phyloP scores from a whole-genome alignment of 2,113 vertebrate species.

The Galbula dea region DNA sequence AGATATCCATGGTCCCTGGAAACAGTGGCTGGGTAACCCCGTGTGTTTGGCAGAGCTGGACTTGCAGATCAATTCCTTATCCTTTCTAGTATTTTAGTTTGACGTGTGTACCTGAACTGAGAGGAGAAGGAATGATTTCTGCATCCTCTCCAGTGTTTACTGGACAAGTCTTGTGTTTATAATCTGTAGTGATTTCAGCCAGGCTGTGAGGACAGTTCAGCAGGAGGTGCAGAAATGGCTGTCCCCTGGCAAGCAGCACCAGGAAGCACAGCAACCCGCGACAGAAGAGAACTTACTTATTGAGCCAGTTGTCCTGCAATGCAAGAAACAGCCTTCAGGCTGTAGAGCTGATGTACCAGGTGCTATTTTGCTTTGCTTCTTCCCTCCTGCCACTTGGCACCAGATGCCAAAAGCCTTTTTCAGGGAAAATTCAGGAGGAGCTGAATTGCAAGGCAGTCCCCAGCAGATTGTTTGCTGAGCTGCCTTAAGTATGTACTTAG shows the following conservation, averaged over 20 bases:
- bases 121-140: neutral
- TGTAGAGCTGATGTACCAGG: fast-evolving
- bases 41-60: neutral
- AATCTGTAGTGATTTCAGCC: neutral
- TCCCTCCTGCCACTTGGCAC: neutral
- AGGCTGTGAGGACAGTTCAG: fast-evolving
- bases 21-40: fast-evolving
- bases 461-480: neutral
- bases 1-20: neutral
- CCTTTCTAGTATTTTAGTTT: neutral
- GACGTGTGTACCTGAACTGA: neutral
- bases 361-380: neutral
- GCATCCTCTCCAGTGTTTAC: neutral
- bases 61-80: neutral
- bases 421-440: neutral
- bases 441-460: neutral
- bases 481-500: neutral
- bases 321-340: neutral
- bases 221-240: neutral
- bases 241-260: fast-evolving
- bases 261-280: neutral
- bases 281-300: neutral
- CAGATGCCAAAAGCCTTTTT: neutral
- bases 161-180: neutral
- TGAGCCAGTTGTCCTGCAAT: neutral